phyloP scores from a whole-genome alignment of 2,888 invertebrate species.

The Lasioglossum calceatum region DNA sequence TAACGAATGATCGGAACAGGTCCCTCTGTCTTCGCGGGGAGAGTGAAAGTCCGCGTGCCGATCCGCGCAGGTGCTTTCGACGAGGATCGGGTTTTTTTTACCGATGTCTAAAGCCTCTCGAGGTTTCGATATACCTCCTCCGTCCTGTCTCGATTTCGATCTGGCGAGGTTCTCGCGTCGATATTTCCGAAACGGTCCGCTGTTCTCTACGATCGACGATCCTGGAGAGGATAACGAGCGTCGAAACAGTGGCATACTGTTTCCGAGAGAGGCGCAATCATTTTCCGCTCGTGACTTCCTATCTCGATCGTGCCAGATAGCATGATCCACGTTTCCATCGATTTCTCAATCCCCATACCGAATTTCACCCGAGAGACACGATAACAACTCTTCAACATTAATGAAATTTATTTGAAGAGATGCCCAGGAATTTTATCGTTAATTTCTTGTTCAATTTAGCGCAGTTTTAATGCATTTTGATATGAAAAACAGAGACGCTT shows the following conservation, averaged over 20 bases:
- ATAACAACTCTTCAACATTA: background rate
- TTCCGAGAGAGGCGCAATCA: background rate
- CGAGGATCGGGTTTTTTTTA: conserved; percentile 49
- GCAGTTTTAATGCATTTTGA: too few relatives aligned
- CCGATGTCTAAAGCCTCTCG: conserved; percentile 8
- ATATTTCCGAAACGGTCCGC: conserved; percentile 10
- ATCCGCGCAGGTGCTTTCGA: conserved; percentile 62
- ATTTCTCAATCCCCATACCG: background rate
- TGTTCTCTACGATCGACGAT: conserved; percentile 1
- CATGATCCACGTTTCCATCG: background rate
- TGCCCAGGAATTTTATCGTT: too few relatives aligned
- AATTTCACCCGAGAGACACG: background rate
- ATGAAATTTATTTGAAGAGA: background rate
- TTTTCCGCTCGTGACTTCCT: conserved; percentile 4
- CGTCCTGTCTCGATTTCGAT: conserved; percentile 42
- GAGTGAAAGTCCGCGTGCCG: conserved; percentile 63
- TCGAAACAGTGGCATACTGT: background rate
- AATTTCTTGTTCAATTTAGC: too few relatives aligned
- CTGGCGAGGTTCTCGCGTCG: background rate
- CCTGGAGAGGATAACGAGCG: conserved; percentile 11
- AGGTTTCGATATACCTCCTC: conserved; percentile 45
- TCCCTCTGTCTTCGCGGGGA: conserved; percentile 55
- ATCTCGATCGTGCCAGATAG: conserved; percentile 18
- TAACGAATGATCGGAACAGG: conserved; percentile 24
- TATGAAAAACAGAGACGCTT: background rate